These are phyloP conservation scores for Rotaria socialis DNA, from an alignment of 2,888 invertebrate species.

Conservation along the genomic window DNA sequence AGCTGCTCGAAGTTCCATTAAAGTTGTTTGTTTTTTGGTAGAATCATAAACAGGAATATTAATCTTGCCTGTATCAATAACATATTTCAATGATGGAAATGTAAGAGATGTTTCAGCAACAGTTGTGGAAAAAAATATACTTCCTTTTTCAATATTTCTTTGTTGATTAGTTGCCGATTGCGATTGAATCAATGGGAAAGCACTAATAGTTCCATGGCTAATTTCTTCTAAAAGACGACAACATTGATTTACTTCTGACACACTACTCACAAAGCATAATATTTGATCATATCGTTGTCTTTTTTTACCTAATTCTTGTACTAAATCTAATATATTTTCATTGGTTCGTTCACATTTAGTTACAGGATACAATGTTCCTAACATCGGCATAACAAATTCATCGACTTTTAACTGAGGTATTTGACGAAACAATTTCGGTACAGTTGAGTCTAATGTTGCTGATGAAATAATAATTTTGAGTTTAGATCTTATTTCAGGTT, in stretches of 20 bases:
- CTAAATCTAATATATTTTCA: neutral
- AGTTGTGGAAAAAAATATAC: constrained; percentile 1
- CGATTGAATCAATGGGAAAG: neutral
- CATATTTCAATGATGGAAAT: constrained; percentile 34
- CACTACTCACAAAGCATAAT: constrained; percentile 32
- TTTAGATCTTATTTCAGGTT: neutral
- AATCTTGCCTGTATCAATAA: constrained; percentile 5
- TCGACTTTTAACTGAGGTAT: neutral
- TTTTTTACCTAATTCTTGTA: constrained; percentile 15
- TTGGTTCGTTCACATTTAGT: neutral
- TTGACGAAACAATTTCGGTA: neutral
- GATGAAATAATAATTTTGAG: constrained; percentile 12
- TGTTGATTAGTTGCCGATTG: constrained; percentile 3
- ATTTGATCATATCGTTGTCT: neutral
- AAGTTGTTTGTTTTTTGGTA: neutral
- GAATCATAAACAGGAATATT: constrained; percentile 9
- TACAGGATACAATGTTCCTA: neutral
- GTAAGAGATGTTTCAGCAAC: constrained; percentile 20
- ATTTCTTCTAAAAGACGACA: neutral
- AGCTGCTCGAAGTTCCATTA: neutral
- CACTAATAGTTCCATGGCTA: neutral
- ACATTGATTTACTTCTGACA: neutral
- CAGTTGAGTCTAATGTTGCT: constrained; percentile 9
- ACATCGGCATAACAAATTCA: neutral
- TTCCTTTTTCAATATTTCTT: neutral